phyloP scores from a whole-genome alignment of 2,113 vertebrate species.

The Spilogale gracilis region DNA sequence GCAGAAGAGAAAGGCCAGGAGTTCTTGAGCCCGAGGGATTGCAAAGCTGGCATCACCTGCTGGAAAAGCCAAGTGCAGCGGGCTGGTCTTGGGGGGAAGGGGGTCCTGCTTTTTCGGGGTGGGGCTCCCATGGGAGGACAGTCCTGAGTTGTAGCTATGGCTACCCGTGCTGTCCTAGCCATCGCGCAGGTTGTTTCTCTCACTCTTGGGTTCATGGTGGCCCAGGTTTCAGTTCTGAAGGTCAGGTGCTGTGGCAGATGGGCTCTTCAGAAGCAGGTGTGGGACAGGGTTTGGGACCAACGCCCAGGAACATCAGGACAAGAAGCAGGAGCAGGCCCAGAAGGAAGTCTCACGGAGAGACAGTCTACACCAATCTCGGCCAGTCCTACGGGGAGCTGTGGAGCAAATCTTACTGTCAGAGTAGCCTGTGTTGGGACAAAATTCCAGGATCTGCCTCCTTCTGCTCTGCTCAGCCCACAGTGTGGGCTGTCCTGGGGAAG shows the following conservation, averaged over 20 bases:
- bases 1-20: neutral
- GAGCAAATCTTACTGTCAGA: neutral
- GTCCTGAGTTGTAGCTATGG: neutral
- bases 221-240: neutral
- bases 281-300: neutral
- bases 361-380: neutral
- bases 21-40: neutral
- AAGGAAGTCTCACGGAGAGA: neutral
- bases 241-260: neutral
- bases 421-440: neutral
- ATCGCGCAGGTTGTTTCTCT: fast-evolving
- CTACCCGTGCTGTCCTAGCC: fast-evolving
- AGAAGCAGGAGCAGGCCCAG: neutral
- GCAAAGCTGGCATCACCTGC: neutral
- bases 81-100: neutral
- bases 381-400: neutral
- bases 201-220: neutral
- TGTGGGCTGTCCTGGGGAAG: neutral
- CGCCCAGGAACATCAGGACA: neutral
- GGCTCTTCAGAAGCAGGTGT: neutral
- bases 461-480: neutral
- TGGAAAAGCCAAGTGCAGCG: neutral
- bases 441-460: neutral
- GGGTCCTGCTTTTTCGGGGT: neutral
- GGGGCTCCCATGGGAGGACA: fast-evolving